Conservation (phyloP, 2,888 invertebrate genomes). For the Gasteruption jaculator region DNA sequence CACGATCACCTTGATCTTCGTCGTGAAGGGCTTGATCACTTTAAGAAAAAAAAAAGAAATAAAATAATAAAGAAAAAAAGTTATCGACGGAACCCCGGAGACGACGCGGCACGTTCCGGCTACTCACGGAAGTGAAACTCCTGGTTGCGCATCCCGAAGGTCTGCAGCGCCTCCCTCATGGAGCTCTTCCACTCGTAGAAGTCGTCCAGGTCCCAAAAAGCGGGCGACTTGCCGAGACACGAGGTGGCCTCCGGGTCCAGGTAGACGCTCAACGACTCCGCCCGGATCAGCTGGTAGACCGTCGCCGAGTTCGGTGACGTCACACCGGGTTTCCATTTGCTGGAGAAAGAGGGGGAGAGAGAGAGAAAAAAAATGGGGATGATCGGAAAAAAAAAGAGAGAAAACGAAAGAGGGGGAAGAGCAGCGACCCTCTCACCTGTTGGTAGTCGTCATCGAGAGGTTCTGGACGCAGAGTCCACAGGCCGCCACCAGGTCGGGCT, state of each 20-base stretch:
- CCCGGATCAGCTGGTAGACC: constrained; percentile 70
- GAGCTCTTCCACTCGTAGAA: constrained; percentile 71
- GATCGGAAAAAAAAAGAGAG: background rate
- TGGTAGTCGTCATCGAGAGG: constrained; percentile 75
- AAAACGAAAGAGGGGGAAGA: constrained; percentile 6
- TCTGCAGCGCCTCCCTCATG: constrained; percentile 71
- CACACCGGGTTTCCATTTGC: constrained; percentile 73
- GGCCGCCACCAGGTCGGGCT: constrained; percentile 64
- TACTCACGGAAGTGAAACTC: constrained; percentile 76
- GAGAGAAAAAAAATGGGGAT: background rate
- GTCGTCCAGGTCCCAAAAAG: constrained; percentile 51
- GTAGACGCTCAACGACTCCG: constrained; percentile 73
- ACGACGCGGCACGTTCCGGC: too few relatives aligned
- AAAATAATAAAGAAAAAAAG: too few relatives aligned
- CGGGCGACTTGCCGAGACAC: constrained; percentile 30
- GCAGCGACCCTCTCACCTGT: too few relatives aligned
- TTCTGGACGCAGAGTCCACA: constrained; percentile 75
- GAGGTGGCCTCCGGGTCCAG: constrained; percentile 63
- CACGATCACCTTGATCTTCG: constrained; percentile 73
- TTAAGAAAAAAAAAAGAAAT: constrained; percentile 35
- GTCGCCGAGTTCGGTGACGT: constrained; percentile 59
- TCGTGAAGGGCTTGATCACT: constrained; percentile 76
- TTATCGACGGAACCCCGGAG: too few relatives aligned
- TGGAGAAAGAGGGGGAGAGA: constrained; percentile 33
- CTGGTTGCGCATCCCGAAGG: constrained; percentile 72